Evolutionary conservation across 2,888 invertebrate species (phyloP).

Genomic region (Chironomus tentans): DNA sequence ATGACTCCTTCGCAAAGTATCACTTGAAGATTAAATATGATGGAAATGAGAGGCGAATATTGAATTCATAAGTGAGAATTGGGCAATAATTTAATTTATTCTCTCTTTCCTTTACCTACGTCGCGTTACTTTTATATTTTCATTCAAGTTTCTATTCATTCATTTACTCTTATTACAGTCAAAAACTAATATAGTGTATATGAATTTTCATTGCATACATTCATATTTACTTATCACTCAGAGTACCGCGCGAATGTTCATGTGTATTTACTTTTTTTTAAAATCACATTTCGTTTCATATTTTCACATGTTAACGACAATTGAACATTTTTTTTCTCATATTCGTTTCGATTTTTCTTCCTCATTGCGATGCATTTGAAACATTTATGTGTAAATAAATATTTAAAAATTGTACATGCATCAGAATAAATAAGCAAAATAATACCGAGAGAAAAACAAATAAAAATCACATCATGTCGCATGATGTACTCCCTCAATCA

Average conservation of each 20-base stretch:
- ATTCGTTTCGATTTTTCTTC: neutral
- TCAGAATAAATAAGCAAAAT: too few species aligned
- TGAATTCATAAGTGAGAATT: neutral
- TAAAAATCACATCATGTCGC: too few species aligned
- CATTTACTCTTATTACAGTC: neutral
- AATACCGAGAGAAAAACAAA: too few species aligned
- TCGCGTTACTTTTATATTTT: neutral
- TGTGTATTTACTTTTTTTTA: too few species aligned
- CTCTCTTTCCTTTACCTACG: neutral
- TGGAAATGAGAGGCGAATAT: neutral
- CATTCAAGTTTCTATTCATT: neutral
- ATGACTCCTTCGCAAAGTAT: neutral
- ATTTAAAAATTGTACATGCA: too few species aligned
- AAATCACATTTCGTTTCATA: constrained; percentile 8
- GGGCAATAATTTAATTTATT: neutral
- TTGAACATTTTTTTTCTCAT: neutral
- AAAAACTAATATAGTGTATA: neutral
- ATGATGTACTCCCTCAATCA: too few species aligned
- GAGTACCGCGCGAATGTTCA: too few species aligned
- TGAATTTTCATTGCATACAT: neutral
- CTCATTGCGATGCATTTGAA: neutral
- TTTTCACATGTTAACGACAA: neutral
- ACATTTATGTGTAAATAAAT: neutral
- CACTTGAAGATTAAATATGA: neutral
- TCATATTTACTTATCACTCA: too few species aligned